Evolutionary conservation across 2,888 invertebrate genomes (phyloP).

Genomic region (Minunthozetes semirufus): DNA sequence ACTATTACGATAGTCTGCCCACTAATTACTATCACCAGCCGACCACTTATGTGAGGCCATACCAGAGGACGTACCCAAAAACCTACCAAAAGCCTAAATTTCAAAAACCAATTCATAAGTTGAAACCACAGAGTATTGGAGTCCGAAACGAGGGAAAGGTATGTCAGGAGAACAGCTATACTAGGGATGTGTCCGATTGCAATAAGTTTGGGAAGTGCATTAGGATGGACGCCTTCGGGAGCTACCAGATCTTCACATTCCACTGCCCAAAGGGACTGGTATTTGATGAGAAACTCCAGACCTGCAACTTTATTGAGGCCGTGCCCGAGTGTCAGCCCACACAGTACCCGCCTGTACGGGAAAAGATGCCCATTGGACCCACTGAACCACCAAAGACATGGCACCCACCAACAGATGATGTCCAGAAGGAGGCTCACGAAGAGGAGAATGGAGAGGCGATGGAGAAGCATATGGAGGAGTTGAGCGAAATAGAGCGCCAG

Average conservation of each 20-base stretch:
- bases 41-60: neutral
- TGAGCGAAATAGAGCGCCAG: neutral
- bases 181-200: conserved; percentile 2
- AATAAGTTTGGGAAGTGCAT: conserved; percentile 12
- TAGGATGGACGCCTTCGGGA: neutral
- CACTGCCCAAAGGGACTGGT: neutral
- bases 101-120: neutral
- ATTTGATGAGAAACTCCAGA: conserved; percentile 13
- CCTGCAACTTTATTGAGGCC: neutral
- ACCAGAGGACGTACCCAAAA: neutral
- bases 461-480: conserved; percentile 15
- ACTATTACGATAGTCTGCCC: too few relatives aligned
- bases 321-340: conserved; percentile 20
- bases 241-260: conserved; percentile 11
- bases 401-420: neutral
- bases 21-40: neutral
- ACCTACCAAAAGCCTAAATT: neutral
- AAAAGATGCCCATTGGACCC: neutral
- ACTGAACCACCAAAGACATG: too few relatives aligned
- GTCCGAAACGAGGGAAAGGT: neutral
- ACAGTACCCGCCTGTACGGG: neutral
- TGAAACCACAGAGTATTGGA: neutral
- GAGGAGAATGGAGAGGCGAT: neutral
- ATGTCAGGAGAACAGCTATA: neutral
- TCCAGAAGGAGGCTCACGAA: conserved; percentile 13